Conservation (phyloP, 2,888 invertebrate species). For the Cosmopolites sordidus region DNA sequence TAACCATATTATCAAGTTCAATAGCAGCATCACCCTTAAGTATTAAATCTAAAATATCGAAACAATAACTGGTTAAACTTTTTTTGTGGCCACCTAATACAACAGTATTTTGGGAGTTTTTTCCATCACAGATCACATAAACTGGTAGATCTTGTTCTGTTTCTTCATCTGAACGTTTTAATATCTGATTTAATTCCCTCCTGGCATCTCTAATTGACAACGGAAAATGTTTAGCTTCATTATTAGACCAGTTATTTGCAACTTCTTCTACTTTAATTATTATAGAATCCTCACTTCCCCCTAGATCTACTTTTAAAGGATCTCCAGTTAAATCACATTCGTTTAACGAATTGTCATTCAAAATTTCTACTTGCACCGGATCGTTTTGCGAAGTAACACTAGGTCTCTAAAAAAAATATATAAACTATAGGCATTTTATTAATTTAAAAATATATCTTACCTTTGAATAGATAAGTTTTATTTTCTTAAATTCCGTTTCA, state of each 20-base stretch:
- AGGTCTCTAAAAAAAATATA: background rate
- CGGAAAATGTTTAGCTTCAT: constrained; percentile 27
- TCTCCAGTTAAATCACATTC: constrained; percentile 31
- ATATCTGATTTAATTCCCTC: constrained; percentile 19
- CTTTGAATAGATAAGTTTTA: background rate
- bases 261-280: constrained; percentile 10
- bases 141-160: constrained; percentile 8
- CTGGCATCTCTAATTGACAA: constrained; percentile 26
- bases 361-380: no score
- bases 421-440: background rate
- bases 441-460: background rate
- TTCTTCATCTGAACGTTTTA: constrained; percentile 2
- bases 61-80: constrained; percentile 18
- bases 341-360: constrained; percentile 17
- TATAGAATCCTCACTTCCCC: constrained; percentile 29
- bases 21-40: constrained; percentile 23
- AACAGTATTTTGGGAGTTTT: constrained; percentile 25
- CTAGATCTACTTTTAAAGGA: constrained; percentile 34
- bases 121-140: constrained; percentile 30
- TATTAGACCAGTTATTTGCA: constrained; percentile 17
- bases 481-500: background rate
- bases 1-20: constrained; percentile 28
- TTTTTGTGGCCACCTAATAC: constrained; percentile 25
- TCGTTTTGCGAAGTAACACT: background rate
- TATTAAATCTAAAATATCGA: constrained; percentile 25